phyloP scores from a whole-genome alignment of 2,113 vertebrate species.

The Tilapia sparmanii region DNA sequence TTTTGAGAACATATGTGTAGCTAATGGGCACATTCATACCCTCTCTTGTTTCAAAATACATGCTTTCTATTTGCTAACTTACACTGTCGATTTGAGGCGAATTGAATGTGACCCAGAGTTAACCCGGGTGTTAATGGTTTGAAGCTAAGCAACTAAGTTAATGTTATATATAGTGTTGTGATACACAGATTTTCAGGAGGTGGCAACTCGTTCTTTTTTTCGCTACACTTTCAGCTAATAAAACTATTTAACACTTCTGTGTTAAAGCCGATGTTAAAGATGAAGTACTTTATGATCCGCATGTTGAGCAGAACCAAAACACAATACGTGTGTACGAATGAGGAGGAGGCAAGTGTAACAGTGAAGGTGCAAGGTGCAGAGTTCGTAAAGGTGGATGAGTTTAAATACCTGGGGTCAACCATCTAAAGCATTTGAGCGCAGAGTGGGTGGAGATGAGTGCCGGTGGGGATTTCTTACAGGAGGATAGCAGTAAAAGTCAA shows the following conservation, averaged over 20 bases:
- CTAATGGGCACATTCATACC: background rate
- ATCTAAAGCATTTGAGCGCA: background rate
- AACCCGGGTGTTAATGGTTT: background rate
- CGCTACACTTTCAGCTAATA: background rate
- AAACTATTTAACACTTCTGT: background rate
- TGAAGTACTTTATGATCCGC: background rate
- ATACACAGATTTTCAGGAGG: background rate
- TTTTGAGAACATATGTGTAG: background rate
- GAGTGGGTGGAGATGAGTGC: background rate
- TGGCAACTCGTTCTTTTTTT: background rate
- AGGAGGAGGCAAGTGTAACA: background rate
- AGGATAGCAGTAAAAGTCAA: background rate
- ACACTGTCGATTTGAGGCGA: background rate
- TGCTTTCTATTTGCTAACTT: background rate
- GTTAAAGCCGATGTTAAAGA: background rate
- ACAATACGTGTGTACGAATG: background rate
- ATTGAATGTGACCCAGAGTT: background rate
- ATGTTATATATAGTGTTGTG: background rate
- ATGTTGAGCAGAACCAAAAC: background rate
- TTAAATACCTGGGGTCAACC: background rate
- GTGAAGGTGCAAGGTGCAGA: background rate
- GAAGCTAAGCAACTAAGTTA: background rate
- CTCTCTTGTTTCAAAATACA: background rate
- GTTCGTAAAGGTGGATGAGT: background rate
- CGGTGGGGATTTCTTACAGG: background rate